Evolutionary conservation across 1,140 invertebrate species (phyloP), one percentile per base, ranked within the genome.

Genomic region (Papilio polyxenes): DNA sequence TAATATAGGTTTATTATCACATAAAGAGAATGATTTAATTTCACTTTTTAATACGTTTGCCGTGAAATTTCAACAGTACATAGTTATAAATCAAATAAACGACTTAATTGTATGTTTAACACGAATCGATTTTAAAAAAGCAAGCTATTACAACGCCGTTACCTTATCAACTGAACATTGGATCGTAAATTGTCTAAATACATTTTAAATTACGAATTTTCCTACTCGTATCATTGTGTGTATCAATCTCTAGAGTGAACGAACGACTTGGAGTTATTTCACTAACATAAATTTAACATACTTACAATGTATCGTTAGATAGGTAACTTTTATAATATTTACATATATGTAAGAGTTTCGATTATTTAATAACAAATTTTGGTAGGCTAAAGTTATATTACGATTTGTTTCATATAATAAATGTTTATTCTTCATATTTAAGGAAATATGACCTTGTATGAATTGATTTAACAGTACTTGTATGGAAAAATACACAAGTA

Each of bases 1-100:
- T 80, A 69, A 80, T 80, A 80, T 80, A 69, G 78, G 78, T 80
- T 80, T 80, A 80, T 15, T 69, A 69, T 59, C 62, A 44, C 59
- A 69, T 49, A 69, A 80, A 80, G 59, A 69, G 62, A 80, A 79
- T 23, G 78, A 31, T 62, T 77, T 77, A 17, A 77, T 80, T 69
- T 51, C 48, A 77, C 20, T 72, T 77, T 77, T 79, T 62, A 78
- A 40, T 56, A 40, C 56, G 17, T 62, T 62, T 23, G 37, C n/a
- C 69, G 40, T 48, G 78, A 80, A 69, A 69, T 80, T 80, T 44
- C 59, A 69, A 80, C 62, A 80, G 69, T 69, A 11, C 59, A 0
- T 13, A 17, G 3, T 20, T 40, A 48, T 69, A 80, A 80, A 80
- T 80, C 62, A 80, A 56, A 48, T 49, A 11, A 20, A 65, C 59